Base-by-base conservation (phyloP, 2,113 vertebrate genomes). In the Hyaena hyaena region DNA sequence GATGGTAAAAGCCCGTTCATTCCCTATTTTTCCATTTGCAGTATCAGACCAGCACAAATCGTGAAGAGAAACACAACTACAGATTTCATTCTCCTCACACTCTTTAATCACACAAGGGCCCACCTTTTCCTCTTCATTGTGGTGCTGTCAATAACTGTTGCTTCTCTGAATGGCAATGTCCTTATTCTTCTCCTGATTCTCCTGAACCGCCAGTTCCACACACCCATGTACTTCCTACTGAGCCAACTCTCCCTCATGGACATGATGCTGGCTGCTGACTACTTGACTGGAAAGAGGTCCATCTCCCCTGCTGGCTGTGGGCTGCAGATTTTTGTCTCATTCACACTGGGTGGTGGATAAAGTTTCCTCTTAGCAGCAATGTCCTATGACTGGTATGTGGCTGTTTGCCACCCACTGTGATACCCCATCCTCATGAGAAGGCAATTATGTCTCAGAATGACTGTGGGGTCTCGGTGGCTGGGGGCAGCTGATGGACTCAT, bases 341-440 rank as follows among this genome's bases (percentile, higher is more conserved):
- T 73, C 14, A 93, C 95, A 6, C 33, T 96, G 50, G 92, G 63
- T 12, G 80, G 80, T 1, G 73, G 71, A 10, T 71, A 93, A 28
- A 63, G 86, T 31, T 93, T 96, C 28, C 92, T 96, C 24, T 24
- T 96, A 7, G 43, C 87, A 17, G 69, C 88, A 33, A 88, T 95
- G 88, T 92, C 93, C 33, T 96, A 96, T n/a, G 96, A 95, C 39
- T 58, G 24, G 58, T 96, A 45, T 24, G 48, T 69, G 26, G 83
- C 83, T 35, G 23, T 80, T 6, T 94, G 84, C 35, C 92, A 88
- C 28, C 74, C 92, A 1, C 83, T 93, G 48, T 0, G 35, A 24
- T 87, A 93, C 6, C 4, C 35, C 0, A 0, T 45, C 1, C 63
- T 94, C 63, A 61, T 88, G 73, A 94, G n/a, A 35, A 80, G 48